These are phyloP conservation scores for Stenodema calcarata DNA, from an alignment of 2,888 invertebrate genomes.

Conservation along the genomic window DNA sequence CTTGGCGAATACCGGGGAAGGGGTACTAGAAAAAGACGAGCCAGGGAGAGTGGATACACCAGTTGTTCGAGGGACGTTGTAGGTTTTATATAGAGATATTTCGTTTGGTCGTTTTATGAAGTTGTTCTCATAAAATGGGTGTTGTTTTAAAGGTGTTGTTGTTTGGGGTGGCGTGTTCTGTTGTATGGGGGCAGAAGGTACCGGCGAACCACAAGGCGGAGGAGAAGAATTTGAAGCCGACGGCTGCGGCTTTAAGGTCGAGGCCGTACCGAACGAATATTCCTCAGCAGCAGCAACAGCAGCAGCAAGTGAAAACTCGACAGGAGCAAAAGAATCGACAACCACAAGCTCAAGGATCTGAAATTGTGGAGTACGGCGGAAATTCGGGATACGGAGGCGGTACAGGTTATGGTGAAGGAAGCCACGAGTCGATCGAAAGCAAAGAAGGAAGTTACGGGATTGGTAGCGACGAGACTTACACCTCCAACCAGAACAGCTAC, in stretches of 20 bases:
- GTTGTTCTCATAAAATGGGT: neutral
- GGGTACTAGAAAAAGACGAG: conserved; percentile 10
- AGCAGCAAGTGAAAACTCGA: neutral
- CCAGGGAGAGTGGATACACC: conserved; percentile 29
- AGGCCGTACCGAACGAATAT: neutral
- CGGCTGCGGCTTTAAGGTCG: neutral
- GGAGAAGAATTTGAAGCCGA: neutral
- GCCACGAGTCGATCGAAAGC: neutral
- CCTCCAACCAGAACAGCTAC: neutral
- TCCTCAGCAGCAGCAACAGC: neutral
- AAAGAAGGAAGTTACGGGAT: neutral
- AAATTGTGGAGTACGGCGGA: neutral
- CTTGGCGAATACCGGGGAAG: neutral
- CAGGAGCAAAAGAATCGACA: neutral
- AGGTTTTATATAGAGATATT: neutral
- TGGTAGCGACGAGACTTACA: neutral
- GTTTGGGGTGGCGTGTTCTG: neutral
- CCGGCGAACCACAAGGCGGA: neutral
- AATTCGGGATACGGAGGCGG: neutral
- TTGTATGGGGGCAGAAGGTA: neutral
- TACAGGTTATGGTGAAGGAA: neutral
- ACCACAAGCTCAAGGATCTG: conserved; percentile 8
- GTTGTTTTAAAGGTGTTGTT: neutral
- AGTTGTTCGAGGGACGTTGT: neutral
- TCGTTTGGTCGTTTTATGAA: neutral